Conservation (phyloP, 2,113 vertebrate genomes). For the Pelodiscus sinensis region DNA sequence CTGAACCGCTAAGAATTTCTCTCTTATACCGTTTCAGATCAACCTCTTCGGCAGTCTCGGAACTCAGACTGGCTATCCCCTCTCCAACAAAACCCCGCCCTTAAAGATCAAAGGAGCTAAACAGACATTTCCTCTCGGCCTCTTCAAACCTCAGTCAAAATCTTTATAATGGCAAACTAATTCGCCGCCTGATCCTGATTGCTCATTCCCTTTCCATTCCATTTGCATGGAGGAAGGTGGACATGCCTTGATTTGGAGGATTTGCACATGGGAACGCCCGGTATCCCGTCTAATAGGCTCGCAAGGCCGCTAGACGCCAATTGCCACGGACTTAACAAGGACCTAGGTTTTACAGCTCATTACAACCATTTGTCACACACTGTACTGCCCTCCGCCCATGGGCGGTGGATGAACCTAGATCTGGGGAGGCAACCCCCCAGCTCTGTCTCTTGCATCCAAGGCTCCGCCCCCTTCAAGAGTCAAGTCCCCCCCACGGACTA, state of each 20-base stretch:
- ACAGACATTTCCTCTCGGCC: conserved; percentile 11
- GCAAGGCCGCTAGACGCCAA: no score
- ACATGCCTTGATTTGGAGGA: background rate
- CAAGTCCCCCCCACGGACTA: no score
- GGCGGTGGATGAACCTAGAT: no score
- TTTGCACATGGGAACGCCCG: background rate
- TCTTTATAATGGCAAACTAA: background rate
- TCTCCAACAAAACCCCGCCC: background rate
- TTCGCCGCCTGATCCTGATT: background rate
- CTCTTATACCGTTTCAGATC: conserved; percentile 27
- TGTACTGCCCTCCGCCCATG: no score
- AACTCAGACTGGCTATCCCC: conserved; percentile 36
- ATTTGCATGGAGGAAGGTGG: conserved; percentile 15
- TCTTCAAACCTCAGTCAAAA: conserved; percentile 14
- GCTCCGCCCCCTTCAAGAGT: no score
- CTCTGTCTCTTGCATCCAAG: no score
- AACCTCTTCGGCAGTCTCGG: conserved; percentile 22
- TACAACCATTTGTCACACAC: no score
- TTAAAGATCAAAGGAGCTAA: conserved; percentile 40
- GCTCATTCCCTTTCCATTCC: background rate
- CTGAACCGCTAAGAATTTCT: conserved; percentile 43
- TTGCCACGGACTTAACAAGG: no score
- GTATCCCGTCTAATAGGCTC: no score
- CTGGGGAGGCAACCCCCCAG: no score
- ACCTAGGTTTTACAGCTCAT: no score